Percentiles rank a stretch among this genome's conserved stretches.
phyloP scores from a whole-genome alignment of 2,113 vertebrate genomes.

The Ammospiza nelsoni region DNA sequence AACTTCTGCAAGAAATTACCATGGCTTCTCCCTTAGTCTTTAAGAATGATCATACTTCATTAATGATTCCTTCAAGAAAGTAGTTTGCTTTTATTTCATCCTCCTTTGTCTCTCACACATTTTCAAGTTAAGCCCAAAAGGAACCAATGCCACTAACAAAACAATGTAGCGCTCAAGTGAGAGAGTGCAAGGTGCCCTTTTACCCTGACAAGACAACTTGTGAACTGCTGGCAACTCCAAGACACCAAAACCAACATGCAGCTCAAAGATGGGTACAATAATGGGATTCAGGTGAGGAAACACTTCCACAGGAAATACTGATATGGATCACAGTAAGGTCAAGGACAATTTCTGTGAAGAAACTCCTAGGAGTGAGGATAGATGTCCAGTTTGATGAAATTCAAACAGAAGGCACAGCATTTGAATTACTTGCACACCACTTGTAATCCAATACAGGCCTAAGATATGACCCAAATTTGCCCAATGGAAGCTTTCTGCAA shows the following conservation, averaged over 20 bases:
- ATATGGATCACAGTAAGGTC: not conserved
- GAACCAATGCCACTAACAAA: not conserved
- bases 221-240: not conserved
- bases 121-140: not conserved
- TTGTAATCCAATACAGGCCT: not conserved
- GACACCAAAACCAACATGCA: not conserved
- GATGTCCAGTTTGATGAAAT: not conserved
- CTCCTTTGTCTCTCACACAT: not conserved
- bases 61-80: not conserved
- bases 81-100: not conserved
- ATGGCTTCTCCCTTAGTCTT: not conserved
- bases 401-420: not conserved
- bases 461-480: not conserved
- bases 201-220: not conserved
- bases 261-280: not conserved
- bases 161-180: fast-evolving
- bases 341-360: not conserved
- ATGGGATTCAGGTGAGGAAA: not conserved
- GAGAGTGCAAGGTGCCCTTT: not conserved
- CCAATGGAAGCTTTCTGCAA: not conserved
- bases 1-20: not conserved
- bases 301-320: not conserved
- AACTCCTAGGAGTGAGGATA: not conserved
- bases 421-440: not conserved
- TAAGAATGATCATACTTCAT: not conserved